Evolutionary conservation across 2,797 vertebrate genomes (phyloP), one percentile per base, ranked within the genome.

Genomic region (Balearica regulorum): DNA sequence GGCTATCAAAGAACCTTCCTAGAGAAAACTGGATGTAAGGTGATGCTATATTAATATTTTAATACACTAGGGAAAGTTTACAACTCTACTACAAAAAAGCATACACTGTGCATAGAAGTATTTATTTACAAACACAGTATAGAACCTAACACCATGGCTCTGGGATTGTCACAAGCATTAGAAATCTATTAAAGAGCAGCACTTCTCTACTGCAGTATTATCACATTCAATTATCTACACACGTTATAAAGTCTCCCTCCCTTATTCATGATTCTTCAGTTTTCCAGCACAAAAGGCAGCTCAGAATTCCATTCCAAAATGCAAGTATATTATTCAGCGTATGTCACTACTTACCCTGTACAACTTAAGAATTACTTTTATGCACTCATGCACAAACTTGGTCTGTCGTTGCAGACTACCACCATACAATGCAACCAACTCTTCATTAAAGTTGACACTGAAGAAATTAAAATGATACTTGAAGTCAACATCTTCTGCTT

Each of bases 361-460:
- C 76, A 99, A 98, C 39, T 98, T 98, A 37, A 99, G 98, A 93
- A 99, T 99, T 81, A 98, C 98, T 98, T 99, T 99, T 78, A 99
- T 99, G 98, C 99, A 99, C 87, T 99, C 99, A 6, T 99, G 98
- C 64, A 99, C 98, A 98, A 99, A 99, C 94, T 98, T 98, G 0
- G 99, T 99, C 97, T 99, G 99, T 53, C 97, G 98, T 49, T 97
- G 98, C 92, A 99, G 97, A 93, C 99, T 99, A 80, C 99, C 99
- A 9, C 99, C 99, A 19, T 99, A 99, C 10, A 99, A 91, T 0
- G 99, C 99, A 97, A 99, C 99, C 91, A 99, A 97, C 95, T 99
- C 99, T 96, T 99, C 99, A 3, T 99, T 99, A 96, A 99, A 99
- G 97, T 99, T 99, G 91, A 99, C 98, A 4, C 98, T 99, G 97